phyloP scores from a whole-genome alignment of 2,113 vertebrate genomes.

The Cololabis saira region DNA sequence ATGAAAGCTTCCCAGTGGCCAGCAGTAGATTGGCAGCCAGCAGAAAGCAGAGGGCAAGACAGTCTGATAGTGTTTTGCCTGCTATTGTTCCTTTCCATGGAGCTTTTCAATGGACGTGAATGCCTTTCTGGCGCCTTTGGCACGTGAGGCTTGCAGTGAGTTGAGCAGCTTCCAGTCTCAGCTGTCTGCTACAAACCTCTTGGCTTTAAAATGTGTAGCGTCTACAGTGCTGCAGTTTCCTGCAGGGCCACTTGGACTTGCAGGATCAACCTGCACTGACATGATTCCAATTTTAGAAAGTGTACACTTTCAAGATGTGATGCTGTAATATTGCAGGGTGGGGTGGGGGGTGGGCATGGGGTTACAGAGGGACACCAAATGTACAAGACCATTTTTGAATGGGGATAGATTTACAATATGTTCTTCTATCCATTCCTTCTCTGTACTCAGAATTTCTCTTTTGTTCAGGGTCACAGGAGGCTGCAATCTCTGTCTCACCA shows the following conservation, averaged over 20 bases:
- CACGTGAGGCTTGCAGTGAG: constrained; percentile 33
- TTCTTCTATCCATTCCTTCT: too few species aligned
- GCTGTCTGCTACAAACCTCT: constrained; percentile 35
- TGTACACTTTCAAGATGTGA: background rate
- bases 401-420: too few species aligned
- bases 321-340: background rate
- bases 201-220: constrained; percentile 29
- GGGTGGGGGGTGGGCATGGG: too few species aligned
- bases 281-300: constrained; percentile 22
- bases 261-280: constrained; percentile 16
- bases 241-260: constrained; percentile 5
- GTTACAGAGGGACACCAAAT: too few species aligned
- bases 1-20: constrained; percentile 23
- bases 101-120: constrained; percentile 32
- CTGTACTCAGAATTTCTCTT: too few species aligned
- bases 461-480: too few species aligned
- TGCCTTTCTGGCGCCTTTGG: constrained; percentile 36
- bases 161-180: constrained; percentile 44
- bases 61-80: constrained; percentile 25
- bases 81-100: constrained; percentile 44
- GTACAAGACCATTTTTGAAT: too few species aligned
- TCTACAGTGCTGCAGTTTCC: constrained; percentile 9
- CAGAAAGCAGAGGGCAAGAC: constrained; percentile 37
- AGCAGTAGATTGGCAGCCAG: constrained; percentile 35
- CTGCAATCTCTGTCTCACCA: too few species aligned